A percentile compares a stretch with the other conserved stretches of the same genome.
Evolutionary conservation across 2,888 invertebrate genomes (phyloP).

Genomic region (Brachyptera risi): DNA sequence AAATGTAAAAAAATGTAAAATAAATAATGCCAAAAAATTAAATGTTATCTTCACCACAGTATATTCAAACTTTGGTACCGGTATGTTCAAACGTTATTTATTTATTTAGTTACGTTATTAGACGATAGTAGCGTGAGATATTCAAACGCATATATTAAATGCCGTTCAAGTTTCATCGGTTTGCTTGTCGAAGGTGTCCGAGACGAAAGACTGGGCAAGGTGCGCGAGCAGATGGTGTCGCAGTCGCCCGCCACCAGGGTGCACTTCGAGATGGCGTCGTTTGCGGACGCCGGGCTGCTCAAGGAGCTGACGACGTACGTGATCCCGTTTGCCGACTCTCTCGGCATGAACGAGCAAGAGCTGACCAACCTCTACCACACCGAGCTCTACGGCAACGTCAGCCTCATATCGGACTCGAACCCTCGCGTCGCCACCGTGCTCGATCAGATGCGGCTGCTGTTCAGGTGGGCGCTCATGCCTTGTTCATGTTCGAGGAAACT

Average conservation of each 20-base stretch:
- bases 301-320: conserved; percentile 61
- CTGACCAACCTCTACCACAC: conserved; percentile 70
- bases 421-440: conserved; percentile 74
- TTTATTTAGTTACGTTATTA: no score
- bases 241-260: conserved; percentile 58
- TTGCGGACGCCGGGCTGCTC: conserved; percentile 66
- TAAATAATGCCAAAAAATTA: no score
- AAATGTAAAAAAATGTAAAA: no score
- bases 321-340: conserved; percentile 70
- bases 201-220: conserved; percentile 57
- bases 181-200: conserved; percentile 53
- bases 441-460: conserved; percentile 75
- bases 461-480: conserved; percentile 44
- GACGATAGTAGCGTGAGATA: no score
- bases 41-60: no score
- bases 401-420: conserved; percentile 70
- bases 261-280: conserved; percentile 87
- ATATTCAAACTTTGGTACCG: no score
- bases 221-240: conserved; percentile 61
- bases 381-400: conserved; percentile 64
- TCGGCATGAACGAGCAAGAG: conserved; percentile 89
- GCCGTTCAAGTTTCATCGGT: no score
- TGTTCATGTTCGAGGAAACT: no score
- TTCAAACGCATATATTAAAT: no score
- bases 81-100: no score